Conservation (phyloP, 2,113 vertebrate genomes). For the Myotis brandtii region DNA sequence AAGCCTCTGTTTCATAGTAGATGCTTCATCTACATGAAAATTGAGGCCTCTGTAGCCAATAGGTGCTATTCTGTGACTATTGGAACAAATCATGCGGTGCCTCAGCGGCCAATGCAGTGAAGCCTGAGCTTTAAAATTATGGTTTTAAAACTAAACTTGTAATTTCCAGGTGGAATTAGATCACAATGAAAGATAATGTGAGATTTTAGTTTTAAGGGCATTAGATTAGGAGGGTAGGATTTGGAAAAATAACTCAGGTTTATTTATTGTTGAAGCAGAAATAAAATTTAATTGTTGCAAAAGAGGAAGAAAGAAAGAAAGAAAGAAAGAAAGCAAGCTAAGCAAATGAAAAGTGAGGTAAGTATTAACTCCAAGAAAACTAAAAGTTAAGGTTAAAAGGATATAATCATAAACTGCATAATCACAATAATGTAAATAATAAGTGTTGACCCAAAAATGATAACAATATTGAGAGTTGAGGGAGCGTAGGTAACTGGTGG, state of each 20-base stretch:
- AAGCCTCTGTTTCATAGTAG: neutral
- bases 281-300: slow-evolving; percentile 58
- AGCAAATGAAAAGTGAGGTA: too few relatives aligned
- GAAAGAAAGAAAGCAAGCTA: too few relatives aligned
- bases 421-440: neutral
- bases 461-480: neutral
- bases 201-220: neutral
- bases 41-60: neutral
- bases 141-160: slow-evolving; percentile 9
- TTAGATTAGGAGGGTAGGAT: slow-evolving; percentile 21
- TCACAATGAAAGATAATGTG: neutral
- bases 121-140: neutral
- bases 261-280: slow-evolving; percentile 66
- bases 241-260: slow-evolving; percentile 53
- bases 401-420: neutral
- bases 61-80: neutral
- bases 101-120: neutral
- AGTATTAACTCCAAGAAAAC: slow-evolving; percentile 7
- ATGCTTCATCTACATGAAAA: neutral
- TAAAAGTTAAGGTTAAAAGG: slow-evolving; percentile 5
- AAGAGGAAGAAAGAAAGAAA: too few relatives aligned
- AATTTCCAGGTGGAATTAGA: neutral
- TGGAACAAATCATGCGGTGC: neutral
- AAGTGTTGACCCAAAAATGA: neutral
- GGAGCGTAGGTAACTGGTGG: too few relatives aligned